Evolutionary conservation across 2,888 invertebrate genomes (phyloP).

Genomic region (Hypercompe scribonia): DNA sequence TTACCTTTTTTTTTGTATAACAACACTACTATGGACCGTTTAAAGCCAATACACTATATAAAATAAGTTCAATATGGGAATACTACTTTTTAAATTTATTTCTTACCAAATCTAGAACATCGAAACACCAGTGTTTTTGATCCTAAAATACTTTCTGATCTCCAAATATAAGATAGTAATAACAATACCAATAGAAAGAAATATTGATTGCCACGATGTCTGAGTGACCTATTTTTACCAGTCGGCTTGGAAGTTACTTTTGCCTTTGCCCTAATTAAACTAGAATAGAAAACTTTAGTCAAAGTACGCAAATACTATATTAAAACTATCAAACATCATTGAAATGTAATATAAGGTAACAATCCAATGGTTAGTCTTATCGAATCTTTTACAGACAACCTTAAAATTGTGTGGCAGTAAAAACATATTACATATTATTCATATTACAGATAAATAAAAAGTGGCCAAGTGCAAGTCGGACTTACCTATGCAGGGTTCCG

Average conservation of each 20-base stretch:
- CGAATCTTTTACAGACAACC: background rate
- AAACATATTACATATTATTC: background rate
- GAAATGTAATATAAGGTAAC: no score
- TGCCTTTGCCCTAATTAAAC: background rate
- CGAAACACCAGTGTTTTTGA: background rate
- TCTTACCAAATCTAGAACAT: background rate
- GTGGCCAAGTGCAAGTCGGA: no score
- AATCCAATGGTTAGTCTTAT: background rate
- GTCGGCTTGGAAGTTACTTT: conserved; percentile 5
- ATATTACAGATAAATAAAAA: background rate
- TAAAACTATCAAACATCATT: no score
- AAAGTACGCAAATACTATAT: background rate
- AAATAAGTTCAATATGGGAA: no score
- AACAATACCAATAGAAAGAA: background rate
- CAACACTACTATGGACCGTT: no score
- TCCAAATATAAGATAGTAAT: background rate
- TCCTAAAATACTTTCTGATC: background rate
- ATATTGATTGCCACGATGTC: conserved; percentile 3
- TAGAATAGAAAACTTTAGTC: background rate
- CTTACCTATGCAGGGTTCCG: no score
- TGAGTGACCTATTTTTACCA: conserved; percentile 17
- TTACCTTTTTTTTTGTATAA: no score
- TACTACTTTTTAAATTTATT: background rate
- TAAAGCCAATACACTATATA: no score
- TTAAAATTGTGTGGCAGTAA: background rate